Conservation (phyloP, 2,888 invertebrate species). For the Sisyra nigra region DNA sequence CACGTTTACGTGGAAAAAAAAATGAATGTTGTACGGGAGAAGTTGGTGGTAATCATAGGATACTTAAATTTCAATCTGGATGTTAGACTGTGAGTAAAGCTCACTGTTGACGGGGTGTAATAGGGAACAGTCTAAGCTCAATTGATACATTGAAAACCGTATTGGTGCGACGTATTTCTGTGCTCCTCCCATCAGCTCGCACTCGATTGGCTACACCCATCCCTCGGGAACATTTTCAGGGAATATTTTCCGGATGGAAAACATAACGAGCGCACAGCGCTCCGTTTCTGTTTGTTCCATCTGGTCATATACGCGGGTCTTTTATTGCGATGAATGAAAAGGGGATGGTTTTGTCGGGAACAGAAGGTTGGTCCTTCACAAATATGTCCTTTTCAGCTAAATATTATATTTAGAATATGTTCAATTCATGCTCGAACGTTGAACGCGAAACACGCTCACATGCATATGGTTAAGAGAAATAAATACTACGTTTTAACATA, state of each 20-base stretch:
- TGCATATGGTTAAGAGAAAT: not conserved
- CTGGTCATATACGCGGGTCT: not conserved
- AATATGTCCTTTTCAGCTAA: slow-evolving; percentile 8
- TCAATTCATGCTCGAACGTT: slow-evolving; percentile 8
- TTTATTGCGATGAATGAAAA: not conserved
- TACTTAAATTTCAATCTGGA: too few relatives aligned
- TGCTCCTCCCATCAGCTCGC: slow-evolving; percentile 24
- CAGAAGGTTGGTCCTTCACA: slow-evolving; percentile 8
- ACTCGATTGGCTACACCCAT: slow-evolving; percentile 24
- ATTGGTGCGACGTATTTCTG: slow-evolving; percentile 30
- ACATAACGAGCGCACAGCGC: not conserved
- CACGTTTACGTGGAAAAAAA: not conserved
- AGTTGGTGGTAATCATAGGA: not conserved
- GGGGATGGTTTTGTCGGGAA: slow-evolving; percentile 5
- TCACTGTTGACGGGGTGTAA: too few relatives aligned
- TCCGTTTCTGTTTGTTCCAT: not conserved
- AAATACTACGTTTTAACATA: not conserved
- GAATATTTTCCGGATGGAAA: slow-evolving; percentile 3
- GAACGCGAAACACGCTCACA: not conserved
- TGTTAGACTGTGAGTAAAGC: too few relatives aligned
- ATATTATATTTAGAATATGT: slow-evolving; percentile 8
- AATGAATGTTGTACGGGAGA: too few relatives aligned
- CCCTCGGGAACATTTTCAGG: slow-evolving; percentile 1
- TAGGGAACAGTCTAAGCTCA: slow-evolving; percentile 17
- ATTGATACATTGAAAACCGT: slow-evolving; percentile 29